Evolutionary conservation across 2,797 vertebrate genomes (phyloP), one percentile per base, ranked within the genome.

Genomic region (Tympanoctomys barrerae): DNA sequence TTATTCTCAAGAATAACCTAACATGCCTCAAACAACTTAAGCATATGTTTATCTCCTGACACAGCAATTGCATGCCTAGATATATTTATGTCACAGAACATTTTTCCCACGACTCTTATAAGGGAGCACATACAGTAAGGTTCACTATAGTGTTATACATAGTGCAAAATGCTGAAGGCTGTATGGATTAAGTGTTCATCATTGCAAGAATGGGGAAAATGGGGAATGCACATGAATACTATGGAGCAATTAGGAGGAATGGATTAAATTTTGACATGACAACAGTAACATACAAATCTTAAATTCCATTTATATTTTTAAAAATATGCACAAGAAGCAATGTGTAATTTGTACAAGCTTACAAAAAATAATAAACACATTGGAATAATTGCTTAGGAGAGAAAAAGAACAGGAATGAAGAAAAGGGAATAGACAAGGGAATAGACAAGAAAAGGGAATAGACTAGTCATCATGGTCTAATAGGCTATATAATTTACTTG

Each of bases 261-360:
- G 64, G 9, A 73, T 36, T 91, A 91, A 91, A 81, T 82, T 22
- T 95, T 88, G 54, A 92, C 28, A 89, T 54, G 39, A 31, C 78
- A 83, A 88, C 26, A 78, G 49, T 54, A 75, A 78, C 1, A 78
- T 82, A 39, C 24, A 70, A 21, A 71, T 57, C 52, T 84, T 61
- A 92, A 89, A 62, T 92, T 28, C 7, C 7, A 73, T 59, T 93
- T 86, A 86, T 22, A 62, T 92, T 49, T 57, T 87, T 49, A 26
- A 46, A 95, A 84, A 79, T 14, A 75, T 14, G 61, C 28, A 78
- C 42, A 83, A 36, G 57, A 89, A 85, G 61, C 7, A 95, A 82
- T 54, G 73, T 2, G 46, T 39, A 85, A 85, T 24, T 83, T 95
- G 4, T 11, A 57, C 85, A 95, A 73, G 46, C 1, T 21, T 59